Conservation (phyloP, 2,113 vertebrate genomes). For the Pampusana beccarii region DNA sequence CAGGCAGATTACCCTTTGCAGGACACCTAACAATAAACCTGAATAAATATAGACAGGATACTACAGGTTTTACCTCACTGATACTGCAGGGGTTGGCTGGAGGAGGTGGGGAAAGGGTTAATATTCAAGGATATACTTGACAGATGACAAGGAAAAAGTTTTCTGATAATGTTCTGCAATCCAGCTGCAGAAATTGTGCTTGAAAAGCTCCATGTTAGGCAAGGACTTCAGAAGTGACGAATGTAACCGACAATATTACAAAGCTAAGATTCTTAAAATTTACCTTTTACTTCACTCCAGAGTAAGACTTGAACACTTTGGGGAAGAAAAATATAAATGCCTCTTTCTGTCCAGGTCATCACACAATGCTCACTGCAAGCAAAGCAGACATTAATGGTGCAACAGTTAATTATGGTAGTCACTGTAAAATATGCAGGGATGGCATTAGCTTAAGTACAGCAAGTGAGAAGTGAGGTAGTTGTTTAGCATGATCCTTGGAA, state of each 20-base stretch:
- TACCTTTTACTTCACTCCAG: constrained; percentile 95
- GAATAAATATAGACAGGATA: not conserved
- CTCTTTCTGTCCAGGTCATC: constrained; percentile 92
- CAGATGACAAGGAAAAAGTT: not conserved
- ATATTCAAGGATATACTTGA: not conserved
- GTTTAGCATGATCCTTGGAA: not conserved
- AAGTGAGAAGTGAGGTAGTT: fast-evolving
- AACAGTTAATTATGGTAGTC: not conserved
- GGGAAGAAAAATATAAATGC: constrained; percentile 92
- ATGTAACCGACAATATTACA: not conserved
- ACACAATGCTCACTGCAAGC: constrained; percentile 88
- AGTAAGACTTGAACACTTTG: constrained; percentile 92
- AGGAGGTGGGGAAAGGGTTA: not conserved
- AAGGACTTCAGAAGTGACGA: not conserved
- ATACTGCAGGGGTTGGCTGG: not conserved
- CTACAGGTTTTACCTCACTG: not conserved
- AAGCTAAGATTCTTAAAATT: not conserved
- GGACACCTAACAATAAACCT: not conserved
- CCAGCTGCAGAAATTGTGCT: not conserved
- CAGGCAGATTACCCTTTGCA: not conserved
- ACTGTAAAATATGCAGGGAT: not conserved
- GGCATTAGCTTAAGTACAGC: not conserved
- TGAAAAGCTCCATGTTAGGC: not conserved
- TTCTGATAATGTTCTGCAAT: not conserved
- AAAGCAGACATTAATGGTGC: not conserved